phyloP scores from a whole-genome alignment of 2,888 invertebrate species.

The Cosmopolites sordidus region DNA sequence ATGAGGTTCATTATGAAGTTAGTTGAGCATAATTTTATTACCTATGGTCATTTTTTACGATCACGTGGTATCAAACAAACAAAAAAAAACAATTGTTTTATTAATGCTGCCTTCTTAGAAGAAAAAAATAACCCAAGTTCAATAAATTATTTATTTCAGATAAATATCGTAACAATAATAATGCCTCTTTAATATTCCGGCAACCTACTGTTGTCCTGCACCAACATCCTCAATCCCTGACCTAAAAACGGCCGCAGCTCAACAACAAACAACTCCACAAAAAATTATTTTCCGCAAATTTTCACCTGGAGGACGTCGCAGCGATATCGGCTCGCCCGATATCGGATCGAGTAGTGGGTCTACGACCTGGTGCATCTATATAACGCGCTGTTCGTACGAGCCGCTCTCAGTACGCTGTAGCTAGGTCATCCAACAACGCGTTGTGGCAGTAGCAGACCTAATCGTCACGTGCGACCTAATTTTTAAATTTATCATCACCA shows the following conservation, averaged over 20 bases:
- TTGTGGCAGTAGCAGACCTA: slow-evolving; percentile 46
- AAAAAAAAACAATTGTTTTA: too few relatives aligned
- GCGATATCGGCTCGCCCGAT: slow-evolving; percentile 1
- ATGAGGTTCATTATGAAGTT: too few relatives aligned
- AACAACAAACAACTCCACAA: slow-evolving; percentile 14
- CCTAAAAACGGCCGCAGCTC: slow-evolving; percentile 15
- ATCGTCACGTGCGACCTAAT: slow-evolving; percentile 39
- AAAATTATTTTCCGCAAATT: slow-evolving; percentile 25
- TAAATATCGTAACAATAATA: too few relatives aligned
- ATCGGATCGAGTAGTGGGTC: slow-evolving; percentile 23
- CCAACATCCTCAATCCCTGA: slow-evolving; percentile 26
- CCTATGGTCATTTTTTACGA: too few relatives aligned
- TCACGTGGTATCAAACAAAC: too few relatives aligned
- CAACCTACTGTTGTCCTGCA: slow-evolving; percentile 7
- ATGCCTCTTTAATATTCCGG: slow-evolving; percentile 6
- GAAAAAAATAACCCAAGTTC: too few relatives aligned
- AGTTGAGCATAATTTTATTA: too few relatives aligned
- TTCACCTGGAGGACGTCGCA: slow-evolving; percentile 24
- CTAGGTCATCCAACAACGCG: slow-evolving; percentile 46
- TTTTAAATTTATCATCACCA: slow-evolving; percentile 20
- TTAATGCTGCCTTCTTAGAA: too few relatives aligned
- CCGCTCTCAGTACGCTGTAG: slow-evolving; percentile 41
- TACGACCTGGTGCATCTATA: slow-evolving; percentile 30
- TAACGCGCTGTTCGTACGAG: slow-evolving; percentile 26
- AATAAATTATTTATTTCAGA: too few relatives aligned